Evolutionary conservation across 2,888 invertebrate genomes (phyloP).

Genomic region (Cantharis lateralis): DNA sequence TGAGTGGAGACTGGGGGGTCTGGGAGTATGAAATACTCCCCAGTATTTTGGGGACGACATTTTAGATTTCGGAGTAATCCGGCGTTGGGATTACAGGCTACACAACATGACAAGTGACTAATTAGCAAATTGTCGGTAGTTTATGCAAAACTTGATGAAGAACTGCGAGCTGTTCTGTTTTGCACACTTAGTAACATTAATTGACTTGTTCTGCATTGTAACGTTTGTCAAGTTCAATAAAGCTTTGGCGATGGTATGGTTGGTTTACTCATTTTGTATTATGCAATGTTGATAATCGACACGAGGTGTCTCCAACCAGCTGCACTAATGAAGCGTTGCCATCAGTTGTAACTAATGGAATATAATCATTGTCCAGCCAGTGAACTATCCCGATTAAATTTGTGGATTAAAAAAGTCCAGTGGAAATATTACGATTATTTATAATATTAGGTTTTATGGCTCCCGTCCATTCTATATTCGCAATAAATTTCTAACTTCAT

Average conservation of each 20-base stretch:
- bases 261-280: background rate
- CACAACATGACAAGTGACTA: too few relatives aligned
- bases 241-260: too few relatives aligned
- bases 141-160: too few relatives aligned
- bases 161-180: background rate
- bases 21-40: too few relatives aligned
- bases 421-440: too few relatives aligned
- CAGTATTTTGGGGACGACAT: too few relatives aligned
- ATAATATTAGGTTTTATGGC: too few relatives aligned
- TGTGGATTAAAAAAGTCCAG: too few relatives aligned
- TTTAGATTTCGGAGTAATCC: too few relatives aligned
- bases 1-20: too few relatives aligned
- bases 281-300: background rate
- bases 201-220: background rate
- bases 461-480: background rate
- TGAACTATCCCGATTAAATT: background rate
- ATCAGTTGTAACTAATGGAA: background rate
- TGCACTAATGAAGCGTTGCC: background rate
- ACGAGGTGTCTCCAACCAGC: background rate
- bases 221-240: background rate
- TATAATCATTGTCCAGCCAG: background rate
- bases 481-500: background rate
- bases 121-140: too few relatives aligned
- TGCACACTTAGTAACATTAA: background rate
- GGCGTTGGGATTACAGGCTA: too few relatives aligned